Evolutionary conservation across 2,113 vertebrate genomes (phyloP), one percentile per base, ranked within the genome.

Genomic region (Atlantisia rogersi): DNA sequence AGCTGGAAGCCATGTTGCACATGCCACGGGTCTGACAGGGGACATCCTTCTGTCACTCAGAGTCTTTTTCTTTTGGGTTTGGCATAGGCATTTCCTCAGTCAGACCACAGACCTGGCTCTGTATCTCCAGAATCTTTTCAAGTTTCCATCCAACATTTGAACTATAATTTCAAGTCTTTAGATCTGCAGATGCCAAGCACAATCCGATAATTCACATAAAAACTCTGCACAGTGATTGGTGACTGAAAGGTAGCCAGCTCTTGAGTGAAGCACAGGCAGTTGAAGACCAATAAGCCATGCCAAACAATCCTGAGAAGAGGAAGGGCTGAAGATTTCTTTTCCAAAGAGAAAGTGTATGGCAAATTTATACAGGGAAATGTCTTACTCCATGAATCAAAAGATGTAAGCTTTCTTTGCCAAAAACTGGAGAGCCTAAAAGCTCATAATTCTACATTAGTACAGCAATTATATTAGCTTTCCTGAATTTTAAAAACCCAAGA

Each of bases 381-480:
- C 82, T 94, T 79, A 68, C 62, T 44, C 20, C 48, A 39, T 90
- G 52, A 77, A 88, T 86, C 73, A 86, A 94, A 88, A 76, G 44
- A 55, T 0, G 0, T 32, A 94, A 63, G 15, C 9, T 37, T 80
- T 83, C 85, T 83, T 83, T 92, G 85, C 76, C 85, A 90, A 94
- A 96, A 92, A 31, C 5, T 56, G 40, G 22, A 69, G 8, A 75
- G 12, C 40, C 48, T 87, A 77, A 85, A 92, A 90, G 59, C 79
- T 86, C 86, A 68, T 91, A 92, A 93, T 29, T 91, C 82, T 65
- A 44, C 24, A 80, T 90, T 87, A 84, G 50, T 67, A 70, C 15
- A 79, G 77, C 71, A 94, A 56, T 74, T 88, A 79, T 84, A 79
- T 91, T 91, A 92, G 50, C n/a, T 91, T 92, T 86, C n/a, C 83